phyloP scores from a whole-genome alignment of 2,888 invertebrate genomes.

The Sclerodermus sp. region DNA sequence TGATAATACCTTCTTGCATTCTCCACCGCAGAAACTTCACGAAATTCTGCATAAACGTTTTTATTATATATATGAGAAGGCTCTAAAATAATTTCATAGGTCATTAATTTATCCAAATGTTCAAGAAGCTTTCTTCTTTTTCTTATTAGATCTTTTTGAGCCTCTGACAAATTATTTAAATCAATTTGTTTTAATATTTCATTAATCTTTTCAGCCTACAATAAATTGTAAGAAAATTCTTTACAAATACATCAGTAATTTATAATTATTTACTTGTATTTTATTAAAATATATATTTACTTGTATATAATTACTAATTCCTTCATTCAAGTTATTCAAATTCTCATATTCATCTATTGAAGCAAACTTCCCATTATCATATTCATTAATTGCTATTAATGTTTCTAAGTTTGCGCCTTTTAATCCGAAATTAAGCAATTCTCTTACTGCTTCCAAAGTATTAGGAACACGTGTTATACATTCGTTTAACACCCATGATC shows the following conservation, averaged over 20 bases:
- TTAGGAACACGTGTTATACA: slow-evolving; percentile 76
- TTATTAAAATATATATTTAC: not conserved
- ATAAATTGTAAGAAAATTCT: slow-evolving; percentile 6
- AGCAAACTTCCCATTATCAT: slow-evolving; percentile 47
- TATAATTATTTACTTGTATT: not conserved
- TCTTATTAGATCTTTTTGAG: slow-evolving; percentile 69
- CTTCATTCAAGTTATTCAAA: slow-evolving; percentile 20
- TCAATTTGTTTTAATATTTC: slow-evolving; percentile 55
- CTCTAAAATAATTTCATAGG: slow-evolving; percentile 66
- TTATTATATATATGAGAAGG: slow-evolving; percentile 63
- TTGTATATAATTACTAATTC: not conserved
- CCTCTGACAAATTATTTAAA: slow-evolving; percentile 62
- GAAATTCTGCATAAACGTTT: slow-evolving; percentile 70
- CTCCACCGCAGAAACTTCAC: slow-evolving; percentile 66
- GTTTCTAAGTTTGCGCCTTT: slow-evolving; percentile 69
- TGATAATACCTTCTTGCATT: slow-evolving; percentile 61
- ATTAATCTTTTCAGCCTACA: slow-evolving; percentile 46
- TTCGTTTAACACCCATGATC: slow-evolving; percentile 79
- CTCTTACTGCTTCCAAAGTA: slow-evolving; percentile 70
- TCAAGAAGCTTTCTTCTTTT: slow-evolving; percentile 70
- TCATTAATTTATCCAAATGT: slow-evolving; percentile 70
- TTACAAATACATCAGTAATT: not conserved
- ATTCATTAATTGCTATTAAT: slow-evolving; percentile 59
- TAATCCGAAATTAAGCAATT: slow-evolving; percentile 74
- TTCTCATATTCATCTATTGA: slow-evolving; percentile 24